Base-by-base conservation (phyloP, 2,888 invertebrate species). In the Baronia brevicornis region DNA sequence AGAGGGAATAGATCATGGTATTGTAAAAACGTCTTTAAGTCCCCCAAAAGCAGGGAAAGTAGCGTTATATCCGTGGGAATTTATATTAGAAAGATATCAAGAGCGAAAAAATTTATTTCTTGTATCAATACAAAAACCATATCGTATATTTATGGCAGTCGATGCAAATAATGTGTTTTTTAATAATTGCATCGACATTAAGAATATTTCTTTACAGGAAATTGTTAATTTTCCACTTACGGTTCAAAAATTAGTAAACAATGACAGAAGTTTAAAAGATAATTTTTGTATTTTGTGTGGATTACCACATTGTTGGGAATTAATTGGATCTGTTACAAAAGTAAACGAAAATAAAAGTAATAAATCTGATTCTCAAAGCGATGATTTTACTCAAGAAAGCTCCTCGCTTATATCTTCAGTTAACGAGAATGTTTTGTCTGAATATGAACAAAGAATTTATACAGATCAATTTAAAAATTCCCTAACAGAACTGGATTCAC, bases 271-370 rank as follows among this genome's bases (percentile, higher is more conserved):
- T 34, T 40, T 63, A 28, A 65, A 70, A 43, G 72, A 78, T 28
- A 65, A 61, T 35, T 74, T 79, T 54, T 77, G 74, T 44, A 75
- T 84, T 48, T 55, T 84, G 45, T 57, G 58, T 44, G 84, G 84
- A n/a, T 55, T 69, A 39, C 24, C 57, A 10, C 43, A 60, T 39
- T 79, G 77, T 39, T 85, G 84, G 84, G 79, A 84, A 60, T 43
- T 84, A 26, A 54, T 73, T 33, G 80, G 80, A 5, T 64, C 71
- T 24, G 70, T 75, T 9, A 56, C 65, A 28, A 79, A 77, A 60
- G 40, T 69, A 25, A 46, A 39, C 14, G 43, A 43, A 29, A 32
- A 35, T 18, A 40, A 38, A 28, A 18, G 11, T 4, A 42, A 34
- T 19, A 31, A 30, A 24, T 28, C 8, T 30, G 51, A 38, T 43